Evolutionary conservation across 2,113 vertebrate genomes (phyloP), one percentile per base, ranked within the genome.

Genomic region (Lichenostomus cassidix): DNA sequence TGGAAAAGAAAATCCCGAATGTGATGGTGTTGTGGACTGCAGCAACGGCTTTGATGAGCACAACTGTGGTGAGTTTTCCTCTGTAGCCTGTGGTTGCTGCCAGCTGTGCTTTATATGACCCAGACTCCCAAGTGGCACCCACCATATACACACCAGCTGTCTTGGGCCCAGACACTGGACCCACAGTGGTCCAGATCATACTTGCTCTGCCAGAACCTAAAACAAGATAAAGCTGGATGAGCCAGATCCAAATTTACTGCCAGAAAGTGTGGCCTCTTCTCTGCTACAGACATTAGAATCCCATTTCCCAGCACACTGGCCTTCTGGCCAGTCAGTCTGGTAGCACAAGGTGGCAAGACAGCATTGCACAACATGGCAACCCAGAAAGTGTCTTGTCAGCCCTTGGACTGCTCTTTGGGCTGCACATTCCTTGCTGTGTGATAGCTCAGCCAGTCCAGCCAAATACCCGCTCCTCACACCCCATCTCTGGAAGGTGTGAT

Each of bases 1-100:
- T 60, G 97, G 94, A 78, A 99, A 99, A 80, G 90, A 98, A 23
- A 99, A 99, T 77, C 98, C 99, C 0, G 98, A 99, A 89, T 99
- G 99, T 28, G 99, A 99, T 22, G 97, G 97, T 25, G 20, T 98
- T 46, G 55, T 90, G 2, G 99, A 99, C 97, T 99, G 99, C 95
- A 95, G 96, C 83, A 98, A 98, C 4, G 95, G 97, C 74, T 96
- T 95, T 0, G 99, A 99, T 1, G 99, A 99, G 94, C 95, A 11
- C 52, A 98, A 98, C 95, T 99, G 99, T 2, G 94, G 98, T 99
- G 67, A 92, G 98, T 96, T 8, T 18, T 19, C 20, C n/a, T 65
- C 4, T 42, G n/a, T 21, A 84, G 53, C 44, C 71, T 3, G 0
- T 3, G 11, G 17, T 63, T 76, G 62, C 79, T 83, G 70, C 24